A percentile compares a stretch with the other conserved stretches of the same genome.
These are phyloP conservation scores for Meles meles DNA, from an alignment of 2,113 vertebrate genomes.

Conservation along the genomic window DNA sequence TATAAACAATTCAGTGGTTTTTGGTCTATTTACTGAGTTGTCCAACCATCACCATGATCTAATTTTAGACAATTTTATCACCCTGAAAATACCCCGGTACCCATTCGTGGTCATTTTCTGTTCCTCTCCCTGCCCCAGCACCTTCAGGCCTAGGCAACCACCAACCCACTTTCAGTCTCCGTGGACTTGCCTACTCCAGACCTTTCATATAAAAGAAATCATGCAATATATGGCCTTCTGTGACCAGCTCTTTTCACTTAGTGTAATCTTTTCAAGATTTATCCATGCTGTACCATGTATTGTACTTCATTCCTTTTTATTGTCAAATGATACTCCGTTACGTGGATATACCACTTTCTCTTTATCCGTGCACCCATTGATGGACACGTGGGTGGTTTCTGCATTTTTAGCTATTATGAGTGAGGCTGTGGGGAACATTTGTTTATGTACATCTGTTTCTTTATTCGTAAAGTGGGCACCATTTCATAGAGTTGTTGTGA, in stretches of 20 bases:
- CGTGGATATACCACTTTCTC: not conserved
- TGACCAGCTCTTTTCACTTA: not conserved
- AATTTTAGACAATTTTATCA: slow-evolving; percentile 3
- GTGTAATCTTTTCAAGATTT: not conserved
- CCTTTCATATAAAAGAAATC: not conserved
- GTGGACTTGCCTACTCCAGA: not conserved
- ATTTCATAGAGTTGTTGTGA: not conserved
- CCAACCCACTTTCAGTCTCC: not conserved
- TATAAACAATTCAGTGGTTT: not conserved
- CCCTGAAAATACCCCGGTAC: not conserved
- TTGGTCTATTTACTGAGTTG: not conserved
- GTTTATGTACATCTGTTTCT: not conserved
- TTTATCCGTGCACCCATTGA: not conserved
- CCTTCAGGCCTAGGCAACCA: too few species aligned
- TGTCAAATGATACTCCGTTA: not conserved
- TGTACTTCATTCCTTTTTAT: not conserved
- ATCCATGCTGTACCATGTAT: not conserved
- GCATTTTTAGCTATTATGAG: not conserved
- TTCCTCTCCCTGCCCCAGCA: not conserved
- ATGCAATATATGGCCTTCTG: not conserved
- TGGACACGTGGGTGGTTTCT: not conserved
- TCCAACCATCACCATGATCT: not conserved
- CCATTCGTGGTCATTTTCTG: not conserved
- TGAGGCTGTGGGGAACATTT: not conserved
- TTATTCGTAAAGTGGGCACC: not conserved